These are phyloP conservation scores for Phocoena sinus DNA, from an alignment of 2,113 vertebrate genomes.

Conservation along the genomic window DNA sequence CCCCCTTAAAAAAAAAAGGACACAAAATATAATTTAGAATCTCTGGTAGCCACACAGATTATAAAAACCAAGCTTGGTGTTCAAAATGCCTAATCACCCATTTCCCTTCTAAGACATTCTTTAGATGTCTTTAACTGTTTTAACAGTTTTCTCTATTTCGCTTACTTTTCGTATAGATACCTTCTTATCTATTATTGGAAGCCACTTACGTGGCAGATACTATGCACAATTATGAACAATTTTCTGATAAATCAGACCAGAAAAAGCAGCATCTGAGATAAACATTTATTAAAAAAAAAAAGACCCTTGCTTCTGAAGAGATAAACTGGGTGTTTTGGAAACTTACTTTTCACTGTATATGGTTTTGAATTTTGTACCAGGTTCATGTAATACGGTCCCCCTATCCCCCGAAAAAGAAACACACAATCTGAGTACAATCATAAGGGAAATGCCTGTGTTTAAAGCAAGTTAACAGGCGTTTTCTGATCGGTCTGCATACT, in stretches of 20 bases:
- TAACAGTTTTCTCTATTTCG: neutral
- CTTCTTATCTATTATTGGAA: neutral
- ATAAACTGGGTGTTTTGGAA: neutral
- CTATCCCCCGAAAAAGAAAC: neutral
- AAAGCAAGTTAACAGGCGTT: neutral
- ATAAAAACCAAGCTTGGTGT: neutral
- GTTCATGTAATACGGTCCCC: neutral
- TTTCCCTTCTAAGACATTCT: neutral
- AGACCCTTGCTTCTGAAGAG: neutral
- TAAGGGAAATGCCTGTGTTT: neutral
- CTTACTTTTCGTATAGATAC: neutral
- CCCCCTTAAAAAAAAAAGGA: neutral
- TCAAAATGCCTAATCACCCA: neutral
- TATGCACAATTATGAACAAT: neutral
- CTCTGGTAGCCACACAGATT: neutral
- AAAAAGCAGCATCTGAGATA: neutral
- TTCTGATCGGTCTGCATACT: neutral
- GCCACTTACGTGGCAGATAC: neutral
- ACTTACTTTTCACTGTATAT: neutral
- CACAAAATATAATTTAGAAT: neutral
- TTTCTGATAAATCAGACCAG: neutral
- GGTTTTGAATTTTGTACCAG: neutral
- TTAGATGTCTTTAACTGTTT: neutral
- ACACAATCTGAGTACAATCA: neutral
- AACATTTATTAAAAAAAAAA: neutral